phyloP scores from a whole-genome alignment of 2,888 invertebrate species.

The Cephalotes varians region DNA sequence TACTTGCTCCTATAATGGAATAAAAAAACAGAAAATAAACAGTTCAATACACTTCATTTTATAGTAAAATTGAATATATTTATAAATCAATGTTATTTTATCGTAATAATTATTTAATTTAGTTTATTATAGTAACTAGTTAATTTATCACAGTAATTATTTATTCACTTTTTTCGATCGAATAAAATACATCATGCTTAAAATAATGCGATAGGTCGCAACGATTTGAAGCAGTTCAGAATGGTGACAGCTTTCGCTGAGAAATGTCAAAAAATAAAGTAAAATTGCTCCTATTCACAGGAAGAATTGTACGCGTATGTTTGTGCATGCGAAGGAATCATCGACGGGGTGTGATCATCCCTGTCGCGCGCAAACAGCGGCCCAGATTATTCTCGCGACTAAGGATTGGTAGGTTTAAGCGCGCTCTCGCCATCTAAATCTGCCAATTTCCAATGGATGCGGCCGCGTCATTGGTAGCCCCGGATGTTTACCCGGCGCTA shows the following conservation, averaged over 20 bases:
- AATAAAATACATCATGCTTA: neutral
- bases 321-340: constrained; percentile 15
- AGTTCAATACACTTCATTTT: constrained; percentile 45
- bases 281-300: neutral
- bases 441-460: constrained; percentile 74
- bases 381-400: constrained; percentile 33
- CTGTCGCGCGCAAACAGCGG: constrained; percentile 38
- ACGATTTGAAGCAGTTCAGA: neutral
- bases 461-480: constrained; percentile 58
- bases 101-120: neutral
- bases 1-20: neutral
- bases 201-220: neutral
- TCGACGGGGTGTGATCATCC: constrained; percentile 28
- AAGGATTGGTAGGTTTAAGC: constrained; percentile 69
- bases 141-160: neutral
- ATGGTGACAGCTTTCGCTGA: neutral
- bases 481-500: constrained; percentile 71
- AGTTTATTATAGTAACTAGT: too few relatives aligned
- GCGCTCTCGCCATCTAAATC: constrained; percentile 67
- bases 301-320: constrained; percentile 22
- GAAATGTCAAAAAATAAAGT: neutral
- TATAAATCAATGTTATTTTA: neutral
- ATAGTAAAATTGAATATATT: neutral
- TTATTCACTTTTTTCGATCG: neutral
- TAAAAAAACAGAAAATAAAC: neutral